Base-by-base conservation (phyloP, 2,113 vertebrate species). In the Oryctolagus cuniculus region DNA sequence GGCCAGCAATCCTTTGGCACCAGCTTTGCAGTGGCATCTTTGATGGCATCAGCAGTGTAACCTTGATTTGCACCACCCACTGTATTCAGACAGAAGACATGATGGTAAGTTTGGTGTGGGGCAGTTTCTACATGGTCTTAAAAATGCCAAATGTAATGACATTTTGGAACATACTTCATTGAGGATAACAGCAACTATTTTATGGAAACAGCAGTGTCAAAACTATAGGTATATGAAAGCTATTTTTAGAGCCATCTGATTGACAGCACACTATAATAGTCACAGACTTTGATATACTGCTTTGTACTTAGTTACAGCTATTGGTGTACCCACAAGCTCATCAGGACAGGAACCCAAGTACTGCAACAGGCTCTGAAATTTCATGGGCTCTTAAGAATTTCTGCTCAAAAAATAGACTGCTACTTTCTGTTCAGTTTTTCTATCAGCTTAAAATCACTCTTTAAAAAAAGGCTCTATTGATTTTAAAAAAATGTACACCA, bases 401-500 rank as follows among this genome's bases (percentile, higher is more conserved):
- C 55, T 38, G 38, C 13, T 87, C 29, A 72, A 53, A 69, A 72
- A 51, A 70, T 34, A 79, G 29, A 66, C 55, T 67, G 8, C 10
- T 67, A 58, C 73, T 87, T 92, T 87, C 36, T 61, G 34, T 34
- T 44, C 19, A n/a, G 17, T 66, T 85, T 84, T 75, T 25, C 70
- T 85, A 19, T 85, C 55, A 85, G 25, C 19, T 36, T 91, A 51
- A 91, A 91, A 91, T 44, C 36, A 17, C 67, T 82, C 74, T 78
- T 21, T 55, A 31, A 21, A 51, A 88, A 25, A 31, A 75, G 34
- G 58, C 5, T 38, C 25, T 38, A 70, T 77, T 92, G 77, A 44
- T 67, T 83, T 25, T 7, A 44, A 17, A 24, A 66, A 74, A 67
- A 75, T 69, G 8, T 81, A 29, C 19, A 13, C 58, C 27, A 10